A percentile compares a stretch with the other conserved stretches of the same genome.
Conservation (phyloP, 2,113 vertebrate species). For the Morone chrysops region DNA sequence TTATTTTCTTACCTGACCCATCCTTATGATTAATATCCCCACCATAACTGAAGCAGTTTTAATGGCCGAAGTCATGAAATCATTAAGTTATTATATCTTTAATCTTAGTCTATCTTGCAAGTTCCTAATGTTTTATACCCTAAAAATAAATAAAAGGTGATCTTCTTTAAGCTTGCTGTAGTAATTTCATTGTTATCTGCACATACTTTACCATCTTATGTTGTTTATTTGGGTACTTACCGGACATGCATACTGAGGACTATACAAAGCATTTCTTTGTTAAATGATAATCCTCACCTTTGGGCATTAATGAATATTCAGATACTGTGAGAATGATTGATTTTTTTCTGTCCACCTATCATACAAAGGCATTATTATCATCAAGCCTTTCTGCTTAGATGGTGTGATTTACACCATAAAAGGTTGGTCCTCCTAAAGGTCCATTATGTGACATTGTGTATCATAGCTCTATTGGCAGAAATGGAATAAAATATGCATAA, state of each 20-base stretch:
- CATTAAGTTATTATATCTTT: neutral
- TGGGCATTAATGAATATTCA: neutral
- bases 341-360: neutral
- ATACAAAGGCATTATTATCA: neutral
- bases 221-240: neutral
- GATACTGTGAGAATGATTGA: neutral
- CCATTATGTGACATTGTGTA: no score
- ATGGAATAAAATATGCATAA: no score
- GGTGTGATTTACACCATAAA: neutral
- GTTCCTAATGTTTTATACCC: neutral
- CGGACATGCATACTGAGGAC: neutral
- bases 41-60: neutral
- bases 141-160: neutral
- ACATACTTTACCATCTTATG: neutral
- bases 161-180: neutral
- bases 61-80: neutral
- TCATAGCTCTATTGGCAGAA: no score
- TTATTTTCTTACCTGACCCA: no score
- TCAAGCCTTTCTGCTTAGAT: neutral
- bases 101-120: neutral
- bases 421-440: neutral
- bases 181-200: neutral
- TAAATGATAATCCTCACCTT: neutral
- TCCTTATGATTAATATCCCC: conserved; percentile 1
- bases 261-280: neutral